A percentile compares a stretch with the other conserved stretches of the same genome.
Conservation (phyloP, 2,113 vertebrate genomes). For the Pseudonaja textilis region DNA sequence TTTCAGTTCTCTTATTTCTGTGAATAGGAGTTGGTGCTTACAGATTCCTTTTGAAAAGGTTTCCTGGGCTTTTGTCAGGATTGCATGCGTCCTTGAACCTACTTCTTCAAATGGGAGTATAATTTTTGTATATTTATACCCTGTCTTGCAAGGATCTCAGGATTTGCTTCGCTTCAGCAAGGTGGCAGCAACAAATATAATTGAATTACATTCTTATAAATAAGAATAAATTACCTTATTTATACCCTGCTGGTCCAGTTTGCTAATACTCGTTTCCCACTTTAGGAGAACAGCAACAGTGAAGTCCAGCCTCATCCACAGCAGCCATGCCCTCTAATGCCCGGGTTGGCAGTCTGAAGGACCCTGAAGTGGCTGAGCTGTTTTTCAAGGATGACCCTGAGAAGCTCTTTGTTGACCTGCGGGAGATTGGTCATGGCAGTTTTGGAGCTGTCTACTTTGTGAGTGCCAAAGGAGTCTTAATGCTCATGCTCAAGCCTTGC, state of each 20-base stretch:
- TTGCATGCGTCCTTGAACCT: neutral
- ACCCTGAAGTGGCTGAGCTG: conserved; percentile 91
- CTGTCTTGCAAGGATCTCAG: neutral
- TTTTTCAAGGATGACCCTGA: conserved; percentile 92
- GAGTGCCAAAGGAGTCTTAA: conserved; percentile 44
- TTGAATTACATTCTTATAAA: neutral
- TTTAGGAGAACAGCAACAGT: conserved; percentile 40
- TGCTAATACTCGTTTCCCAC: conserved; percentile 2
- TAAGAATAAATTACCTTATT: neutral
- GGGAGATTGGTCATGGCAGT: conserved; percentile 92
- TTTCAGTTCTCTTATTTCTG: neutral
- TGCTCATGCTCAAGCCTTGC: neutral
- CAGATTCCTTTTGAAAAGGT: neutral
- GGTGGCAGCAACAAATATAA: neutral
- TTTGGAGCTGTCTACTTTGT: conserved; percentile 85
- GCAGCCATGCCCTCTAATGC: conserved; percentile 89
- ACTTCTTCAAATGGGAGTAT: conserved; percentile 18
- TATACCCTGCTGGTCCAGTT: neutral
- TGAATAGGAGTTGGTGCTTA: neutral
- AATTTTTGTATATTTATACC: neutral
- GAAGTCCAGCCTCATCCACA: conserved; percentile 65
- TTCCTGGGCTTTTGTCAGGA: neutral
- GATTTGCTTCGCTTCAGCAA: neutral
- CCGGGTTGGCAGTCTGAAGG: conserved; percentile 91
- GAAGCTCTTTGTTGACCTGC: conserved; percentile 89